Evolutionary conservation across 30 jellyfish, hydroid and myxozoan species (phyloP).

Genomic region (Turritopsis dohrnii): DNA sequence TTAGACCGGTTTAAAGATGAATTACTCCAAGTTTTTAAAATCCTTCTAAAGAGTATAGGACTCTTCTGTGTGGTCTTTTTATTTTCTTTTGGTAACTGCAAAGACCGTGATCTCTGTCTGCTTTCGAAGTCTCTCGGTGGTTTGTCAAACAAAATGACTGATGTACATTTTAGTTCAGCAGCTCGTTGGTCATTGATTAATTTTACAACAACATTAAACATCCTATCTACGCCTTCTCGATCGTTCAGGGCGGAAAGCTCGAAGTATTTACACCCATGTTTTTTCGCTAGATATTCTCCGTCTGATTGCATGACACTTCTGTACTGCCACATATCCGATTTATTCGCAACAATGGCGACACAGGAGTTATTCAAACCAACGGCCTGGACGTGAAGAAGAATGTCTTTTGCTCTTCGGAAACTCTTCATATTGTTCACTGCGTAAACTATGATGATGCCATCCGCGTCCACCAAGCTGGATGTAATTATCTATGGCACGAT

Average conservation of each 20-base stretch:
- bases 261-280: conserved; percentile 14
- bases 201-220: conserved; percentile 10
- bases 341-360: conserved; percentile 19
- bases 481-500: conserved; percentile 12
- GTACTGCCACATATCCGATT: conserved; percentile 25
- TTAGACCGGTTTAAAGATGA: conserved; percentile 14
- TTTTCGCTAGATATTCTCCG: conserved; percentile 19
- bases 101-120: conserved; percentile 3
- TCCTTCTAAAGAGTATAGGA: conserved; percentile 1
- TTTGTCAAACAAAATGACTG: neutral
- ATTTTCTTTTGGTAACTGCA: conserved; percentile 14
- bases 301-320: conserved; percentile 16
- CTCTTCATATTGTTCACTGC: neutral
- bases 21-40: conserved; percentile 7
- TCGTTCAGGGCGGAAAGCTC: conserved; percentile 22
- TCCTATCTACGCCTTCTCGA: neutral
- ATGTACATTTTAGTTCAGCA: neutral
- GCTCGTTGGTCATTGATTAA: conserved; percentile 3
- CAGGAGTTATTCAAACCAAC: neutral
- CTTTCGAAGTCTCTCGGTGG: conserved; percentile 17
- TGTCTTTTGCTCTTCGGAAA: conserved; percentile 23
- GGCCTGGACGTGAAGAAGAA: neutral
- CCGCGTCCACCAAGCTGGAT: conserved; percentile 14
- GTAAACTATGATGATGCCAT: conserved; percentile 18
- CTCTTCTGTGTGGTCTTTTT: neutral